Percentiles rank a stretch among this genome's conserved stretches.
phyloP scores from a whole-genome alignment of 2,797 vertebrate genomes.

The Octomys mimax region DNA sequence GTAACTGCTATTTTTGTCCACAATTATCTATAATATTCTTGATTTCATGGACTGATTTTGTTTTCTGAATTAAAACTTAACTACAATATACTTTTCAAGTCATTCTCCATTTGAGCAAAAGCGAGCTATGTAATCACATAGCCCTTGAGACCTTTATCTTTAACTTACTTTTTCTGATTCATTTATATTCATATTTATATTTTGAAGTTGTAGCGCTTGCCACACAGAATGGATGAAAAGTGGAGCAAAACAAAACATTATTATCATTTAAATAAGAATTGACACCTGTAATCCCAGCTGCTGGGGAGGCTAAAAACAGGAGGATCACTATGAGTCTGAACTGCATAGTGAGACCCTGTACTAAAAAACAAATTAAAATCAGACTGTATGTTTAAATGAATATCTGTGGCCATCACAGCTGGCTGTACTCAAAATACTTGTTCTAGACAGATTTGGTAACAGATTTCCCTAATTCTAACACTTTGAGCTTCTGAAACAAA shows the following conservation, averaged over 20 bases:
- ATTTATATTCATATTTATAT: background rate
- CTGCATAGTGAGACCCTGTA: too few species aligned
- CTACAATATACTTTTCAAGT: background rate
- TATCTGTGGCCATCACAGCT: background rate
- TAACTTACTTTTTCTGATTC: background rate
- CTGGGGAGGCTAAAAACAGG: too few species aligned
- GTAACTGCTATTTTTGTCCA: background rate
- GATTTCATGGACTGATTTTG: background rate
- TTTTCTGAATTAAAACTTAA: background rate
- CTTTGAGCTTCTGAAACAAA: background rate
- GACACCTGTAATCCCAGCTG: background rate
- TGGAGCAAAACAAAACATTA: background rate
- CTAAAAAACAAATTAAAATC: too few species aligned
- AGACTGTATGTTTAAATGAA: background rate
- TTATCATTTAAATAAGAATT: conserved; percentile 6
- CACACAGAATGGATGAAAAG: background rate
- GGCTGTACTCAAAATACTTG: background rate
- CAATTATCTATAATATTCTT: background rate
- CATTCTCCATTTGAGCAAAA: background rate
- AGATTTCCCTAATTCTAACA: background rate
- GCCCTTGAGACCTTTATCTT: background rate
- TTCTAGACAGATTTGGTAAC: background rate
- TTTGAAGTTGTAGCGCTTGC: too few species aligned
- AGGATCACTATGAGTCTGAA: too few species aligned
- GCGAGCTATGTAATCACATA: background rate